Percentiles rank a stretch among this genome's conserved stretches.
These are phyloP conservation scores for Xiphophorus couchianus DNA, from an alignment of 2,113 vertebrate genomes.

Conservation along the genomic window DNA sequence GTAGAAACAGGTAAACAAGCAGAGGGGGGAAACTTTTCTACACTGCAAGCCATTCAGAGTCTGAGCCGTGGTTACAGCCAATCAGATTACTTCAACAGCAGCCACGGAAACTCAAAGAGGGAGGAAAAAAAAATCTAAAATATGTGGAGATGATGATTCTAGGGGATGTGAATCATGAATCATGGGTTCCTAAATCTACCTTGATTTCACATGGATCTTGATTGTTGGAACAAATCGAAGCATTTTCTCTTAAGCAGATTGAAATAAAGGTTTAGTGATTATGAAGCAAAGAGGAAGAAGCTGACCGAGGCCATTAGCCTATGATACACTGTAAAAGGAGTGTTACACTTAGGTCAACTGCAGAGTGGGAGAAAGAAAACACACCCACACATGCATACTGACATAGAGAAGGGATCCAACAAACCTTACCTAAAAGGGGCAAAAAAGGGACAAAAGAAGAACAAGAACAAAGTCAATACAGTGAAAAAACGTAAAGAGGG, in stretches of 20 bases:
- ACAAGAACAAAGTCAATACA: constrained; percentile 85
- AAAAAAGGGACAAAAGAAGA: constrained; percentile 80
- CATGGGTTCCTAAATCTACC: constrained; percentile 70
- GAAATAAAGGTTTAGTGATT: constrained; percentile 81
- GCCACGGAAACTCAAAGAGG: constrained; percentile 74
- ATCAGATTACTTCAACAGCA: constrained; percentile 78
- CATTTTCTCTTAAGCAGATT: constrained; percentile 74
- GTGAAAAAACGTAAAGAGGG: constrained; percentile 81
- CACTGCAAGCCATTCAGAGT: constrained; percentile 83
- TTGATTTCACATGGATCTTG: constrained; percentile 74
- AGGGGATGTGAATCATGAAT: constrained; percentile 66
- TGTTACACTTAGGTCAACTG: constrained; percentile 80
- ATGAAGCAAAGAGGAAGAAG: constrained; percentile 80
- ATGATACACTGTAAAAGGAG: constrained; percentile 76
- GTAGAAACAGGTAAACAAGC: constrained; percentile 81
- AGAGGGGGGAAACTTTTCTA: constrained; percentile 70
- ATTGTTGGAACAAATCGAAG: constrained; percentile 69
- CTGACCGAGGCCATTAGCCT: constrained; percentile 82
- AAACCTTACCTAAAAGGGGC: constrained; percentile 85
- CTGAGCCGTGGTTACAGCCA: constrained; percentile 80
- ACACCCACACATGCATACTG: constrained; percentile 68
- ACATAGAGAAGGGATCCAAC: constrained; percentile 80
- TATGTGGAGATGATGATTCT: constrained; percentile 68
- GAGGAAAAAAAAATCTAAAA: constrained; percentile 42
- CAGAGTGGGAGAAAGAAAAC: constrained; percentile 78